Percentiles rank a stretch among this genome's conserved stretches.
phyloP scores from a whole-genome alignment of 2,113 vertebrate species.

The Toxostoma redivivum region DNA sequence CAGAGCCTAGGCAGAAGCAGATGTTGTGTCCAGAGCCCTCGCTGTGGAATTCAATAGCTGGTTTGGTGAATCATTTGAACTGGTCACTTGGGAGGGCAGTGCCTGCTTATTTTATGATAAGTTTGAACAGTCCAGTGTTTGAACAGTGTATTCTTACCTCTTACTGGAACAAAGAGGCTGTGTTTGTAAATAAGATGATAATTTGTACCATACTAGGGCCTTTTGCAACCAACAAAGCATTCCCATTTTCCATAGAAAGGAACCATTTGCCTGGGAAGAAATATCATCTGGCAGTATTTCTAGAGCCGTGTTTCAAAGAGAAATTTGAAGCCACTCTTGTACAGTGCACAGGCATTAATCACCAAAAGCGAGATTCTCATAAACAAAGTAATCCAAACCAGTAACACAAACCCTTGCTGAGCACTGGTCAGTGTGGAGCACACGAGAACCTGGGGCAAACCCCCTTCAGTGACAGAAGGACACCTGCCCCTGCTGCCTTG shows the following conservation, averaged over 20 bases:
- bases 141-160: background rate
- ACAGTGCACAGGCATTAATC: background rate
- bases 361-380: background rate
- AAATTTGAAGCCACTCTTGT: background rate
- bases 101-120: background rate
- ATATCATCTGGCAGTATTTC: conserved; percentile 1
- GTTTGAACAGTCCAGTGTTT: background rate
- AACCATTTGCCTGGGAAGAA: background rate
- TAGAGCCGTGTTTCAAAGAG: background rate
- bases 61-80: conserved; percentile 53
- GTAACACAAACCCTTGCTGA: background rate
- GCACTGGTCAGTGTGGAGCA: background rate
- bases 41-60: background rate
- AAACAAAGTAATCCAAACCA: conserved; percentile 17
- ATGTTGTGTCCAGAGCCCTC: conserved; percentile 7
- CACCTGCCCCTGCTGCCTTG: background rate
- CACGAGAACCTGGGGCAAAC: background rate
- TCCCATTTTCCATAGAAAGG: conserved; percentile 14
- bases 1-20: conserved; percentile 50
- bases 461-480: background rate
- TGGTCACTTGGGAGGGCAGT: conserved; percentile 30
- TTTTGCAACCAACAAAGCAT: conserved; percentile 60
- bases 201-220: background rate
- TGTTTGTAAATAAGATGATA: conserved; percentile 29
- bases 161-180: conserved; percentile 23